These are phyloP conservation scores for Acanthaster planci DNA, from an alignment of 35 echinoderm and acorn worm species.

Conservation along the genomic window DNA sequence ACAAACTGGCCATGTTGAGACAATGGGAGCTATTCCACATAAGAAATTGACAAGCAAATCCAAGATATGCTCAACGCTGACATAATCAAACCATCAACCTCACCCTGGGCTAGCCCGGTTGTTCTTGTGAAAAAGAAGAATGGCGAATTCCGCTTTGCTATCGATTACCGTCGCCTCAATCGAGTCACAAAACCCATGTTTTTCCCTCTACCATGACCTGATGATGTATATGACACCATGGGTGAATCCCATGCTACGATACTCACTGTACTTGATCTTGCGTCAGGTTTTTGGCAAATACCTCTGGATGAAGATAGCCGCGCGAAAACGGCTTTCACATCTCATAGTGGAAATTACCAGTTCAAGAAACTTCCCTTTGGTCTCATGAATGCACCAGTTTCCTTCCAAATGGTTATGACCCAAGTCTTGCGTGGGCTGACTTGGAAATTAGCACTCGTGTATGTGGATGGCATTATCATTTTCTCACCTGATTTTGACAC, in stretches of 20 bases:
- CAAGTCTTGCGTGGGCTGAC: slow-evolving; percentile 50
- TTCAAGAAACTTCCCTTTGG: slow-evolving; percentile 62
- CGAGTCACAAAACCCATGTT: slow-evolving; percentile 33
- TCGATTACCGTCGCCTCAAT: slow-evolving; percentile 47
- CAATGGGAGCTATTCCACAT: too few relatives aligned
- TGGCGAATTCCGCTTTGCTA: slow-evolving; percentile 51
- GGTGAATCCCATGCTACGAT: slow-evolving; percentile 36
- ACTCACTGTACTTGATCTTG: slow-evolving; percentile 45
- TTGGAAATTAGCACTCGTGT: slow-evolving; percentile 57
- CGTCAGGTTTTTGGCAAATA: slow-evolving; percentile 48
- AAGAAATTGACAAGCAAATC: slow-evolving; percentile 42
- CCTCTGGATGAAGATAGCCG: slow-evolving; percentile 17
- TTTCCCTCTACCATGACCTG: slow-evolving; percentile 43
- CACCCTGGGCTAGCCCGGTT: slow-evolving; percentile 50
- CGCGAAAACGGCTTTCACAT: slow-evolving; percentile 43
- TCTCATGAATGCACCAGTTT: slow-evolving; percentile 46
- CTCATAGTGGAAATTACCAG: slow-evolving; percentile 44
- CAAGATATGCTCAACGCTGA: slow-evolving; percentile 48
- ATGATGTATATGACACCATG: slow-evolving; percentile 53
- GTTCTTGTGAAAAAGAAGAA: slow-evolving; percentile 45
- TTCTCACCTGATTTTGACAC: slow-evolving; percentile 26
- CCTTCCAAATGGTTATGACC: slow-evolving; percentile 52
- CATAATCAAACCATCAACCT: slow-evolving; percentile 49
- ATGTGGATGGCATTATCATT: slow-evolving; percentile 51
- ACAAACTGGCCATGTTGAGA: too few relatives aligned